Evolutionary conservation across 1,140 invertebrate species (phyloP).

Genomic region (Drosophila seguyi): DNA sequence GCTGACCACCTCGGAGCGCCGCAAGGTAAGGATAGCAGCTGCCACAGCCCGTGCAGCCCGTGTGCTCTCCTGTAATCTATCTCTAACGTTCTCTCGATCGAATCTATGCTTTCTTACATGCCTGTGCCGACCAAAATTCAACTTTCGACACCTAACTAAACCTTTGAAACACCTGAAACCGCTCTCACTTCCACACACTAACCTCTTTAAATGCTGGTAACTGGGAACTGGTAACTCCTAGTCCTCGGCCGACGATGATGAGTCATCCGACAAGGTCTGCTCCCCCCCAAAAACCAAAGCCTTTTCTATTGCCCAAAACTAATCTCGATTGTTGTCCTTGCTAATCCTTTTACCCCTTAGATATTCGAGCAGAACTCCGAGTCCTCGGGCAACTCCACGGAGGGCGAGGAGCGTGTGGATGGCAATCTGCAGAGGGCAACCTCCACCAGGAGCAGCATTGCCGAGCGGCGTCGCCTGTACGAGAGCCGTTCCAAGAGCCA

Average conservation of each 20-base stretch:
- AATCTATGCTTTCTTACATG: constrained; percentile 47
- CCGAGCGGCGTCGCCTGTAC: constrained; percentile 91
- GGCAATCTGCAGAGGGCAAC: constrained; percentile 83
- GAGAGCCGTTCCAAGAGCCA: constrained; percentile 89
- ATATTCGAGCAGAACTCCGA: constrained; percentile 84
- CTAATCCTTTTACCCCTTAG: constrained; percentile 33
- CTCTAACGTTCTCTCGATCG: constrained; percentile 18
- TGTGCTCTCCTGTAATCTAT: constrained; percentile 12
- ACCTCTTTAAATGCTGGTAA: constrained; percentile 18
- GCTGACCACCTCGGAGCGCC: constrained; percentile 90
- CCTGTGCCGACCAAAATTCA: constrained; percentile 55
- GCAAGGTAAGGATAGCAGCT: constrained; percentile 85
- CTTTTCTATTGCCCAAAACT: background rate
- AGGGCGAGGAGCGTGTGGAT: constrained; percentile 82
- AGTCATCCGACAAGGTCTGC: constrained; percentile 84
- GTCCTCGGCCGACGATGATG: constrained; percentile 84
- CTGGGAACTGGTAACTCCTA: constrained; percentile 39
- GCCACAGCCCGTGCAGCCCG: background rate
- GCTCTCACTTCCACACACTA: constrained; percentile 34
- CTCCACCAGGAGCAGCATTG: constrained; percentile 89
- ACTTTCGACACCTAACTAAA: constrained; percentile 13
- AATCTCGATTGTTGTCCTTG: background rate
- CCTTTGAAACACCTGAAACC: constrained; percentile 13
- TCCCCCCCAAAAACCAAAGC: background rate
- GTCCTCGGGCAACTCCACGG: constrained; percentile 82